A percentile compares a stretch with the other conserved stretches of the same genome.
Conservation (phyloP, 2,888 invertebrate species). For the Cerceris rybyensis region DNA sequence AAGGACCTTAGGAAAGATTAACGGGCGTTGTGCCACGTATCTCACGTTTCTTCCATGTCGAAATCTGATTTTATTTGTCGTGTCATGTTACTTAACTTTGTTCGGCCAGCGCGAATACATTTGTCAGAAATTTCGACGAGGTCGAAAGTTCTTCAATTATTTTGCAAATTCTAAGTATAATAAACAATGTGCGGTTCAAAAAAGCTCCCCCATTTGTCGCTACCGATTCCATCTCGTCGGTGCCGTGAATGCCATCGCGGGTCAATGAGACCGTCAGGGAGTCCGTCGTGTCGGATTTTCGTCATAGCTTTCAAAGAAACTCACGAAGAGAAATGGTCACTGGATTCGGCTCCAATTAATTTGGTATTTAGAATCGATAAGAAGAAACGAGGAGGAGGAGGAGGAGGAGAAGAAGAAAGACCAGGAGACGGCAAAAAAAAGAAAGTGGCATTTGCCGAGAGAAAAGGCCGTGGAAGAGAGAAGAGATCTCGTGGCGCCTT, state of each 20-base stretch:
- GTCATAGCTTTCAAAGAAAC: neutral
- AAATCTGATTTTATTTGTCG: too few species aligned
- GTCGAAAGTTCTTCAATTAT: too few species aligned
- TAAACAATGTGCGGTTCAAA: too few species aligned
- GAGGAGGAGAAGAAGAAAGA: neutral
- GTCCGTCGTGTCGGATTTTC: neutral
- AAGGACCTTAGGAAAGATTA: neutral
- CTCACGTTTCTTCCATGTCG: too few species aligned
- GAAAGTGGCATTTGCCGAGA: neutral
- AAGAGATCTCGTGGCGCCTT: slow-evolving; percentile 54
- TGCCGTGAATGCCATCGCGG: neutral
- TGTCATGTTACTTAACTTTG: too few species aligned
- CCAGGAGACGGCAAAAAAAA: neutral
- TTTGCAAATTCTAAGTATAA: too few species aligned
- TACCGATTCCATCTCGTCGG: neutral
- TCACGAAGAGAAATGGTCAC: neutral
- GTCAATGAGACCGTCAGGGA: slow-evolving; percentile 31
- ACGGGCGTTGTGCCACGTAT: too few species aligned
- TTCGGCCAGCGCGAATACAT: too few species aligned
- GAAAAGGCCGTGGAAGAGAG: neutral
- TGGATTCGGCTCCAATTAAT: slow-evolving; percentile 20
- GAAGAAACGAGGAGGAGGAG: neutral
- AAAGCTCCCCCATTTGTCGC: too few species aligned
- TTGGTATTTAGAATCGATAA: slow-evolving; percentile 11
- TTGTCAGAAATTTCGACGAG: too few species aligned